A percentile compares a stretch with the other conserved stretches of the same genome.
These are phyloP conservation scores for Channa maculata DNA, from an alignment of 2,113 vertebrate genomes.

Conservation along the genomic window DNA sequence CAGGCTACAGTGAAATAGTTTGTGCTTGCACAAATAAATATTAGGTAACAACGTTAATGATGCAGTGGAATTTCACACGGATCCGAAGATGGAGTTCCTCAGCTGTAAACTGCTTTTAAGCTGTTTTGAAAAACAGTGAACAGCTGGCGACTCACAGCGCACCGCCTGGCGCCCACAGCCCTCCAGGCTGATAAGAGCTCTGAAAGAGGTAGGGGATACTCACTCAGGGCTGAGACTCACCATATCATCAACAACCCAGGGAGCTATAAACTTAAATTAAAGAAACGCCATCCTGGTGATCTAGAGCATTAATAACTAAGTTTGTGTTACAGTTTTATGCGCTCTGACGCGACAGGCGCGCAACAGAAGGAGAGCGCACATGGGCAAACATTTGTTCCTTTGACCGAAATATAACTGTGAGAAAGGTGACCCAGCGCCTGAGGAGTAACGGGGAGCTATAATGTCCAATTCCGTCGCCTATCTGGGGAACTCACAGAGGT, in stretches of 20 bases:
- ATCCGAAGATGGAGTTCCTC: constrained; percentile 19
- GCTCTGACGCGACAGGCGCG: constrained; percentile 42
- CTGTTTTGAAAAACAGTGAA: constrained; percentile 25
- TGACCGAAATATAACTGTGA: constrained; percentile 28
- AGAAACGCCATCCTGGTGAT: constrained; percentile 39
- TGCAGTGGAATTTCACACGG: not conserved
- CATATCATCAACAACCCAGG: constrained; percentile 32
- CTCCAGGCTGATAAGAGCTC: constrained; percentile 61
- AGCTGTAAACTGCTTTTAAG: constrained; percentile 4
- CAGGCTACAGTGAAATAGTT: too few species aligned
- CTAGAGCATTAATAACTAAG: constrained; percentile 47
- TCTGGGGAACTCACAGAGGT: constrained; percentile 28
- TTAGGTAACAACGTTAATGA: too few species aligned
- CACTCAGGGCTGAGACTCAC: constrained; percentile 46
- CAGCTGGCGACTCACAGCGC: constrained; percentile 52
- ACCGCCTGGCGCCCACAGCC: constrained; percentile 51
- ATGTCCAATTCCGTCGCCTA: constrained; percentile 31
- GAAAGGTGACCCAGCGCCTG: constrained; percentile 28
- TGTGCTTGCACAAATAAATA: too few species aligned
- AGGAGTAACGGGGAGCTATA: not conserved
- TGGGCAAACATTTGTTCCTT: constrained; percentile 49
- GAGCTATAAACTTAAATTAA: constrained; percentile 47
- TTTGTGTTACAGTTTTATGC: constrained; percentile 24
- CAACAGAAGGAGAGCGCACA: constrained; percentile 53
- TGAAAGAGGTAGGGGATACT: constrained; percentile 29